phyloP scores from a whole-genome alignment of 2,888 invertebrate genomes.

The Cataglyphis cursor region DNA sequence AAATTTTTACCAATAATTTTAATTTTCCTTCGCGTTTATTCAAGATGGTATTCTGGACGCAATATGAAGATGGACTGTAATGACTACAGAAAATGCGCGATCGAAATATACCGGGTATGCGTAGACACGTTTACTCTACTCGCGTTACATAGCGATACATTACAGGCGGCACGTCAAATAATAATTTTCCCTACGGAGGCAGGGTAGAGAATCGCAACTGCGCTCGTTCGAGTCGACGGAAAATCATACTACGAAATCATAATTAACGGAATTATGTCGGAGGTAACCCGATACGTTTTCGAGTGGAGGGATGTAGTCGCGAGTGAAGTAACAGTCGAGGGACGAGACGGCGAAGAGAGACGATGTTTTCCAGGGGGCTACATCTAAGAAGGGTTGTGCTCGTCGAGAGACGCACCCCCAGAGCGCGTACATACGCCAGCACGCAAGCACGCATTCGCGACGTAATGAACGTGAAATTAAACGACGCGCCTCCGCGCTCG shows the following conservation, averaged over 20 bases:
- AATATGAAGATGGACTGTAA: not conserved
- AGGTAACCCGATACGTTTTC: conserved; percentile 85
- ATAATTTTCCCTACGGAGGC: conserved; percentile 51
- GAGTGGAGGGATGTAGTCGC: conserved; percentile 69
- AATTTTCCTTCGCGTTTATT: not conserved
- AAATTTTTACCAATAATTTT: not conserved
- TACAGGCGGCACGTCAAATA: conserved; percentile 50
- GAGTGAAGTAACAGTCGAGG: conserved; percentile 52
- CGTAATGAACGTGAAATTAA: conserved; percentile 80
- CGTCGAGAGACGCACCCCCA: conserved; percentile 62
- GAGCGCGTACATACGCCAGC: conserved; percentile 55
- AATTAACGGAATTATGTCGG: conserved; percentile 86
- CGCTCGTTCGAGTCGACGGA: conserved; percentile 63
- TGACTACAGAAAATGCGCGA: not conserved
- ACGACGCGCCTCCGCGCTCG: conserved; percentile 70
- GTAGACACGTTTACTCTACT: conserved; percentile 19
- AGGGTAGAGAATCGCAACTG: conserved; percentile 18
- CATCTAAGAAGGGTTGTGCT: conserved; percentile 83
- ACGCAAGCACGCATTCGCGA: conserved; percentile 73
- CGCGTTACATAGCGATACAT: conserved; percentile 32
- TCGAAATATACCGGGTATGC: not conserved
- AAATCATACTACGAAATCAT: conserved; percentile 85
- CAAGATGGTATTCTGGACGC: not conserved
- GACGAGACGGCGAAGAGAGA: conserved; percentile 62
- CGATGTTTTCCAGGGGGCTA: conserved; percentile 76